Base-by-base conservation (phyloP, 2,113 vertebrate species). In the Nibea coibor region DNA sequence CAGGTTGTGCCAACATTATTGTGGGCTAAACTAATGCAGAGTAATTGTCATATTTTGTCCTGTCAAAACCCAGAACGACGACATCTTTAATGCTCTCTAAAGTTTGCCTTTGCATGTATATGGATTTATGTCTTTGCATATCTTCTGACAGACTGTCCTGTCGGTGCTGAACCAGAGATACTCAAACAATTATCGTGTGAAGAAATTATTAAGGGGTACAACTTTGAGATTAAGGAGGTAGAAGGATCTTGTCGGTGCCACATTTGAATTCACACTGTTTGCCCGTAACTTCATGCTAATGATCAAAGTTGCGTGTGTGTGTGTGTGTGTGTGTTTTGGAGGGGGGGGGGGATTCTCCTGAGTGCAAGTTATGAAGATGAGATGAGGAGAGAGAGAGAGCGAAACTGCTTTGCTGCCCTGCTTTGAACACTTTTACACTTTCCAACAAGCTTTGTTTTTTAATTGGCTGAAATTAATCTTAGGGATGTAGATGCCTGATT, bases 401-500 rank as follows among this genome's bases (percentile, higher is more conserved):
- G 83, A 88, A 88, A 93, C 87, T 91, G 93, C 90, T 94, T 95
- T 94, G 92, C 94, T 91, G 82, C 90, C 90, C 91, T 90, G 93
- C 95, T 98, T 97, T 97, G 95, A 97, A 97, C 95, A 97, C 94
- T 97, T 96, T 96, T 96, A 94, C 96, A 96, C 96, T 97, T 97
- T 97, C 95, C 96, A 97, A 97, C 96, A 94, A 94, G 97, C 97
- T 98, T 98, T 99, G 97, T 99, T 99, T 99, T 98, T 99, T 98
- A 98, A 98, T 98, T 98, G 97, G 96, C 83, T 96, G 97, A 98
- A 99, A 99, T 99, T 99, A 98, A 99, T 99, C 98, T 98, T 98
- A 98, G 97, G 97, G 97, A 99, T 99, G 97, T 98, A 98, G 97
- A 98, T 97, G 97, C 96, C 97, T 98, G 97, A 98, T 99, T 99